Conservation (phyloP, 2,888 invertebrate species). For the Netelia virgata region DNA sequence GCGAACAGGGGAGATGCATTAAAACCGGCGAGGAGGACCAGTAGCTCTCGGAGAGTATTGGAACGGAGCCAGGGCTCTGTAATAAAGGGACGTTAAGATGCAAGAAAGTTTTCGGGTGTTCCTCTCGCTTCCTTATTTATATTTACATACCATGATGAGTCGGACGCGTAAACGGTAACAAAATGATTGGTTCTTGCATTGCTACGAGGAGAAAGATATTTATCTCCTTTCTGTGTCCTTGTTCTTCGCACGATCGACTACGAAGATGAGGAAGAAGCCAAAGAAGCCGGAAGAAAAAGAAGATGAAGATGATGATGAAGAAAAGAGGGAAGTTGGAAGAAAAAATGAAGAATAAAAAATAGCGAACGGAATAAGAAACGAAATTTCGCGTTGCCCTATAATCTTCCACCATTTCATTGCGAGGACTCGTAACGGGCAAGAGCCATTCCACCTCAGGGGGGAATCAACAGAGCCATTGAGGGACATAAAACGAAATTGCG, state of each 20-base stretch:
- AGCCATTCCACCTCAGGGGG: neutral
- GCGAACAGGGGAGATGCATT: constrained; percentile 58
- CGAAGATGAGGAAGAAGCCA: neutral
- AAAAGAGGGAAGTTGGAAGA: neutral
- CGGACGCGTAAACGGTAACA: constrained; percentile 24
- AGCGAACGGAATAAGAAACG: constrained; percentile 31
- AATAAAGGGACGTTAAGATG: constrained; percentile 63
- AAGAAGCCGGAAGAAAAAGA: neutral
- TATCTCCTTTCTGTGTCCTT: neutral
- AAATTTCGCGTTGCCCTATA: constrained; percentile 51
- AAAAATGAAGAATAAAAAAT: neutral
- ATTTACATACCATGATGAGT: constrained; percentile 47
- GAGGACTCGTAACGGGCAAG: neutral
- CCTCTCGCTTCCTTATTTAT: constrained; percentile 14
- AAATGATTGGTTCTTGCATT: neutral
- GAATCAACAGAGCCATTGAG: constrained; percentile 11
- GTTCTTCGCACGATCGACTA: neutral
- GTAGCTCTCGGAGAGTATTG: constrained; percentile 38
- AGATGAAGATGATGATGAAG: neutral
- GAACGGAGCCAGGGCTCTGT: constrained; percentile 66
- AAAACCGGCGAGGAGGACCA: constrained; percentile 46
- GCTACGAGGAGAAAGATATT: neutral
- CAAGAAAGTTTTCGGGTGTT: constrained; percentile 58
- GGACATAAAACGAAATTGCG: constrained; percentile 34
- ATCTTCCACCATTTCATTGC: constrained; percentile 52